Base-by-base conservation (phyloP, 2,888 invertebrate genomes). In the Tipula vernalis region DNA sequence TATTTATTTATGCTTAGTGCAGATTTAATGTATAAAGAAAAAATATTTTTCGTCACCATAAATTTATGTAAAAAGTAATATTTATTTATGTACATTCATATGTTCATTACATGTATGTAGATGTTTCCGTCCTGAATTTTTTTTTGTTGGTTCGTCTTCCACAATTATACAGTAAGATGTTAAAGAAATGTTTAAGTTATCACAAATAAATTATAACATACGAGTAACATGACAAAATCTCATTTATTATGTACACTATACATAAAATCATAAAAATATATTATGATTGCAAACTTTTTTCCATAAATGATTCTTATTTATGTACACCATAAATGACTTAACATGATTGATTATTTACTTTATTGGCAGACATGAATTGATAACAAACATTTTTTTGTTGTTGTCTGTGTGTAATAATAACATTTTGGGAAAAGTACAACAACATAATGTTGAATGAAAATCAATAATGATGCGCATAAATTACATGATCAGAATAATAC, bases 401-500 rank as follows among this genome's bases (percentile, higher is more conserved):
- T n/a, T 71, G 5, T 71, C 12, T 71, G 28, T 28, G 12, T 28
- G 71, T 71, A 71, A 28, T 71, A 71, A 71, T 71, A 71, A 71
- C 71, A 71, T 71, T 71, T 71, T 71, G 71, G 28, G 28, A 71
- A 71, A 71, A 71, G 12, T 28, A 71, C 18, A 71, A 28, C 28
- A 71, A 71, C 28, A 71, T 71, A 28, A 71, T 71, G 18, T 28
- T 71, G 71, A 71, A 18, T 71, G 28, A 71, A 71, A 71, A 71
- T 71, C 71, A 71, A 71, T 71, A 71, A 71, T 71, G 71, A 71
- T 71, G 71, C 71, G 71, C 71, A 71, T 71, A 71, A 71, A 71
- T 71, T 71, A 71, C 71, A 71, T 71, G 71, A 71, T 71, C 71
- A 71, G 71, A 71, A 28, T 28, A 28, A 28, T 28, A 28, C 28